Base-by-base conservation (phyloP, 2,113 vertebrate genomes). In the Salvelinus namaycush region DNA sequence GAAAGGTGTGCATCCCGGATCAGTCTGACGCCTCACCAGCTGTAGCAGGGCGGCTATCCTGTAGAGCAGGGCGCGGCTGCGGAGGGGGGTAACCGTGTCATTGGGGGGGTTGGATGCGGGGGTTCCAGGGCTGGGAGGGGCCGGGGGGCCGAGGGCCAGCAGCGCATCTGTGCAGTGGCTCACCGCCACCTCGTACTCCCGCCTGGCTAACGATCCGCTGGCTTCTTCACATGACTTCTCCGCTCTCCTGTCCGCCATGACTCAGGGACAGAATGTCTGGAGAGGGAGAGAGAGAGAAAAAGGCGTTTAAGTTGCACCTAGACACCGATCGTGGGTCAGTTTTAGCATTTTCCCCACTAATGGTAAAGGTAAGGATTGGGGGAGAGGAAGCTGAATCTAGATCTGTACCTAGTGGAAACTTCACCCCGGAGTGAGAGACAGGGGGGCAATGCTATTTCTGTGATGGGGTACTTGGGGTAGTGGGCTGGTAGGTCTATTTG, bases 181-280 rank as follows among this genome's bases (percentile, higher is more conserved):
- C 91, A 97, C 96, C 78, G 94, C 95, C 86, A 95, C 95, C 90
- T 98, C 96, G 93, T 97, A 99, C 91, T 99, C 97, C 92, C 95
- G 95, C 93, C 95, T 95, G 89, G 93, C 94, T 91, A 99, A 95
- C 75, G 95, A 99, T 94, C 96, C 97, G 92, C 96, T 96, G 86
- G 97, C 96, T 97, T 98, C 95, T 97, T 99, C 97, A 99, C 97
- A 99, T 96, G 96, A 96, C 96, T 97, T 96, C 93, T 98, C 97
- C 93, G 95, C 95, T 96, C 97, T 97, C 96, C 97, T 98, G 97
- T 99, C 97, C 95, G 97, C 98, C 97, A 98, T 99, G 98, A 98
- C 97, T 99, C 93, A 96, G 96, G 93, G 94, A 97, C 96, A 97
- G 95, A 96, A 96, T 94, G 90, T 95, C 96, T 98, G 86, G 60